These are phyloP conservation scores for Thomomys bottae DNA, from an alignment of 2,113 vertebrate species.

Conservation along the genomic window DNA sequence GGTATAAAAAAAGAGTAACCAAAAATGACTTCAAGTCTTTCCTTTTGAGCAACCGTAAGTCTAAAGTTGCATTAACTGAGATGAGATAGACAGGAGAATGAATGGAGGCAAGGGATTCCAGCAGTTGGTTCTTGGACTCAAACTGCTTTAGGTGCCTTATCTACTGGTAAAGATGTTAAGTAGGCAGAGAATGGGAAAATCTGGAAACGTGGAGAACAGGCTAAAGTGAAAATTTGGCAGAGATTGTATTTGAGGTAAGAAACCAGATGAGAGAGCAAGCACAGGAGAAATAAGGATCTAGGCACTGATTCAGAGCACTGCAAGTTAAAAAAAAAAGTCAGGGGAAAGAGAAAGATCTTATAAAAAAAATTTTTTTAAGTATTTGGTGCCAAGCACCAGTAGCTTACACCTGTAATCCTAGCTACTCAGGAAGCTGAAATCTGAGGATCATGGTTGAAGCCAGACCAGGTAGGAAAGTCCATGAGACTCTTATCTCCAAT, in stretches of 20 bases:
- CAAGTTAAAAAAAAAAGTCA: conserved; percentile 14
- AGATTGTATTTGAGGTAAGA: background rate
- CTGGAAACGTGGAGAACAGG: background rate
- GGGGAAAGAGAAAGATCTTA: background rate
- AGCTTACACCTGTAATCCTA: too few relatives aligned
- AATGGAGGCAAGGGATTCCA: background rate
- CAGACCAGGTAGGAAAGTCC: too few relatives aligned
- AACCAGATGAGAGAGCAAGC: background rate
- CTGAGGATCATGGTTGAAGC: too few relatives aligned
- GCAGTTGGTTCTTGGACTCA: background rate
- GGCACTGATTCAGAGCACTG: background rate
- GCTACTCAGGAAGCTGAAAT: too few relatives aligned
- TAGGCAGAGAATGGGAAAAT: background rate
- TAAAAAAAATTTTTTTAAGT: background rate
- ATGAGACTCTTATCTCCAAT: too few relatives aligned
- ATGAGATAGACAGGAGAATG: background rate
- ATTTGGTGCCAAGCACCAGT: too few relatives aligned
- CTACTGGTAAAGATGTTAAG: background rate
- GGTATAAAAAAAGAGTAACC: background rate
- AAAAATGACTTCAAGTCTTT: background rate
- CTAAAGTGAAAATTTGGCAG: background rate
- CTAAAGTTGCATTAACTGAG: conserved; percentile 1
- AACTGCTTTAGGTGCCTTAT: background rate
- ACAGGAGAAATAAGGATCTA: background rate
- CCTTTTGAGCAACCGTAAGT: background rate